Evolutionary conservation across 2,113 vertebrate genomes (phyloP).

Genomic region (Pycnonotus jocosus): DNA sequence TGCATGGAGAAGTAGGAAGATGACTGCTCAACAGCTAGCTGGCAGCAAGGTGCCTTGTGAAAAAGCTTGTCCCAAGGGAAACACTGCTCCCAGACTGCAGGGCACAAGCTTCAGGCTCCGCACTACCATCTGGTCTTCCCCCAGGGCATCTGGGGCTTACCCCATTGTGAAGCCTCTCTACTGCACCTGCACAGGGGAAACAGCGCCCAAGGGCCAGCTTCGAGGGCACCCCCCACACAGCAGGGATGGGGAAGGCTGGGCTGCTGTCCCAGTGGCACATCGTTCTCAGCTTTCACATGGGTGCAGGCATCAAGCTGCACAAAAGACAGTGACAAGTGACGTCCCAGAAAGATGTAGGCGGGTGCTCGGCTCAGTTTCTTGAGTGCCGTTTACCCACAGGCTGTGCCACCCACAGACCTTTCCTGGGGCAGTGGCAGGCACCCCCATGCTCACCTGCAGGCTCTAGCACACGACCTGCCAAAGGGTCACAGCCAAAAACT

Average conservation of each 20-base stretch:
- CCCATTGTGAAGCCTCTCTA: not conserved
- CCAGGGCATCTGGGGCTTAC: not conserved
- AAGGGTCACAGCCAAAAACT: not conserved
- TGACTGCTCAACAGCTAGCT: constrained; percentile 21
- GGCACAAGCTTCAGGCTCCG: not conserved
- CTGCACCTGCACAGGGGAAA: not conserved
- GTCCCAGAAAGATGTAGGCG: constrained; percentile 31
- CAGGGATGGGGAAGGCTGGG: not conserved
- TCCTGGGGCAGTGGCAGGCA: not conserved
- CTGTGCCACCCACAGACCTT: constrained; percentile 29
- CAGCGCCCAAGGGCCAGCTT: not conserved
- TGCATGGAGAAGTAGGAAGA: not conserved
- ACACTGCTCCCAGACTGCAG: not conserved
- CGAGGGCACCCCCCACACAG: accelerated
- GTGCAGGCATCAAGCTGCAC: not conserved
- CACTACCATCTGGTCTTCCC: not conserved
- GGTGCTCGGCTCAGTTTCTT: not conserved
- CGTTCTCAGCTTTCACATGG: not conserved
- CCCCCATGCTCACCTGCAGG: not conserved
- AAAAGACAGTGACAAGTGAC: not conserved
- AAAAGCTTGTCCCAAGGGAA: constrained; percentile 22
- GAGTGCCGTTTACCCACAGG: constrained; percentile 31
- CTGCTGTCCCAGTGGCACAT: not conserved
- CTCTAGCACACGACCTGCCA: not conserved
- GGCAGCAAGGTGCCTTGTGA: not conserved